Evolutionary conservation across 2,888 invertebrate species (phyloP), one percentile per base, ranked within the genome.

Genomic region (Tetrapedia diversipes): DNA sequence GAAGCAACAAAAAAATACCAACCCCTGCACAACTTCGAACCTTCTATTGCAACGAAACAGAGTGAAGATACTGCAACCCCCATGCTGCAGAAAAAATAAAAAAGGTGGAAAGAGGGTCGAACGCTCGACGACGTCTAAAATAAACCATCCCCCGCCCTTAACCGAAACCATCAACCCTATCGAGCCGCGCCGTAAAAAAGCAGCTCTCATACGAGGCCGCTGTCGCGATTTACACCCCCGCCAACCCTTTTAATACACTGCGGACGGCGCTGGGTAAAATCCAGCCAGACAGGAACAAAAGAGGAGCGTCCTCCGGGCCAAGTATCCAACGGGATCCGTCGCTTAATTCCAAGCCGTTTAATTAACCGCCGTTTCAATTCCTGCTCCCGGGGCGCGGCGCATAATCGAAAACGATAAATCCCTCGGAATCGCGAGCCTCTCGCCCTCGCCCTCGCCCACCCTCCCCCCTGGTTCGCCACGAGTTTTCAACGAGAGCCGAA

Each of bases 391-490:
- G 22, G 10, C 27, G 41, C 32, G 43, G 6, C 63, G 66, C 68
- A 80, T 80, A 80, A 82, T 73, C 82, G 66, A 79, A 82, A 69
- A 64, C 82, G 69, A 80, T 82, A 69, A 82, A 82, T 82, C 72
- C 76, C 39, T 8, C 10, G 49, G 45, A 65, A 45, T 63, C 57
- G 11, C 47, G n/a, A n/a, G 37, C 41, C 41, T 22, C 43, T n/a
- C 19, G 6, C 29, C 47, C 19, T 8, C 24, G 27, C 51, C 8
- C n/a, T 6, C 47, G 11, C 4, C 39, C 27, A 4, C 14, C 10
- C 43, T 10, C 16, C n/a, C n/a, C n/a, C n/a, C n/a, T n/a, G n/a
- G n/a, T n/a, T n/a, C n/a, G n/a, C n/a, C n/a, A n/a, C n/a, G n/a
- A 10, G 4, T 51, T 63, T 32, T 67, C 32, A 43, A 24, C 54